Percentiles rank a stretch among this genome's conserved stretches.
Conservation (phyloP, 2,888 invertebrate species). For the Apamea sordens region DNA sequence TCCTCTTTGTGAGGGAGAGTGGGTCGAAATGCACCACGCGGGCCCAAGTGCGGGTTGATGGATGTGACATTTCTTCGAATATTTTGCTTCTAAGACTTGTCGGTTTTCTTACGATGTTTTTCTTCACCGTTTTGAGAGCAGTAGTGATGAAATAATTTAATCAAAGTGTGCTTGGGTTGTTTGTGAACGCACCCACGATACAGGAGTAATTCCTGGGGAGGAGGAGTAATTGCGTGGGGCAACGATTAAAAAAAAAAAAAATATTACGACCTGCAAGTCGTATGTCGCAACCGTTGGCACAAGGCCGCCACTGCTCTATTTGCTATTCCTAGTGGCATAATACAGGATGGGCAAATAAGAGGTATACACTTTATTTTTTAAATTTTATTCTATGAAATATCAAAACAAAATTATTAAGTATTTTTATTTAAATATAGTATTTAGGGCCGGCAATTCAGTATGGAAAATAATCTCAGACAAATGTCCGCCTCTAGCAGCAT, state of each 20-base stretch:
- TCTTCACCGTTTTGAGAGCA: background rate
- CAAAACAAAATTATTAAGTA: too few relatives aligned
- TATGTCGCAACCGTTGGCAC: background rate
- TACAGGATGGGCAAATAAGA: too few relatives aligned
- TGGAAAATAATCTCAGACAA: too few relatives aligned
- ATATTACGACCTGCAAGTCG: background rate
- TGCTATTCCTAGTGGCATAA: background rate
- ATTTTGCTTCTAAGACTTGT: background rate
- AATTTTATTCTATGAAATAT: too few relatives aligned
- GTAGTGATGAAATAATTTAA: background rate
- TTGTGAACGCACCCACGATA: too few relatives aligned
- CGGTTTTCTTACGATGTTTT: background rate
- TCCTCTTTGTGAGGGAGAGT: background rate
- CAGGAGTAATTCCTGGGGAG: too few relatives aligned
- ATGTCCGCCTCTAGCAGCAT: too few relatives aligned
- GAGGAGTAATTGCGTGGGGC: too few relatives aligned
- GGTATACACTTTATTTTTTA: too few relatives aligned
- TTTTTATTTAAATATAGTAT: too few relatives aligned
- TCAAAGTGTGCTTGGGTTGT: background rate
- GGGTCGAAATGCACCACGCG: background rate
- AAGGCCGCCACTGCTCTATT: background rate
- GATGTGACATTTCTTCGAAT: background rate
- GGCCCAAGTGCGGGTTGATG: background rate
- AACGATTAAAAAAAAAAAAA: too few relatives aligned
- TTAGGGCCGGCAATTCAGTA: too few relatives aligned